Percentiles rank a stretch among this genome's conserved stretches.
These are phyloP conservation scores for Coluber constrictor DNA, from an alignment of 2,797 vertebrate genomes.

Conservation along the genomic window DNA sequence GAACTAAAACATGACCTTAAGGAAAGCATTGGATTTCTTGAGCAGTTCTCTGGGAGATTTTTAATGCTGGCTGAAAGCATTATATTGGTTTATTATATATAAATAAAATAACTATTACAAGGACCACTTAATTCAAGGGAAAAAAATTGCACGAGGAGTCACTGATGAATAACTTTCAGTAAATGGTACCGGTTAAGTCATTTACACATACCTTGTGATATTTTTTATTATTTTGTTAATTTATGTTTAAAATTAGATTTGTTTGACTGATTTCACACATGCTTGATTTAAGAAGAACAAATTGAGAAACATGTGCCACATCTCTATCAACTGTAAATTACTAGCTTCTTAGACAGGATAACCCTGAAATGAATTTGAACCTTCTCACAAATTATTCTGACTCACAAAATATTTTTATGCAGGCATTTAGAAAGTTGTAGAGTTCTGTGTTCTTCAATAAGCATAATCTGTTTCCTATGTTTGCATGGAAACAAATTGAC, in stretches of 20 bases:
- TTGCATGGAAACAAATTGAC: constrained; percentile 38
- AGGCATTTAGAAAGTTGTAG: background rate
- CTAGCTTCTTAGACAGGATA: background rate
- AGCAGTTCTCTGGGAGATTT: background rate
- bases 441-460: background rate
- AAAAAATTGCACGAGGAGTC: background rate
- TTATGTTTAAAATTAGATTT: background rate
- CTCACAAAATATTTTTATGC: background rate
- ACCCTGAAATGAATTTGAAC: background rate
- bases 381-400: background rate
- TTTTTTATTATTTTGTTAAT: background rate
- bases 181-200: background rate
- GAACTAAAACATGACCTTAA: background rate
- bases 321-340: background rate
- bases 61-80: background rate
- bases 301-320: background rate
- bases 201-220: background rate
- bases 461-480: background rate
- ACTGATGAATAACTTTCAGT: background rate
- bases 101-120: background rate
- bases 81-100: background rate
- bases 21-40: background rate
- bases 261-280: background rate
- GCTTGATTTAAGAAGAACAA: background rate
- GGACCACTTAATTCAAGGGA: background rate